Percentiles rank a stretch among this genome's conserved stretches.
Conservation (phyloP, 2,888 invertebrate species). For the Chloroclystis v-ata region DNA sequence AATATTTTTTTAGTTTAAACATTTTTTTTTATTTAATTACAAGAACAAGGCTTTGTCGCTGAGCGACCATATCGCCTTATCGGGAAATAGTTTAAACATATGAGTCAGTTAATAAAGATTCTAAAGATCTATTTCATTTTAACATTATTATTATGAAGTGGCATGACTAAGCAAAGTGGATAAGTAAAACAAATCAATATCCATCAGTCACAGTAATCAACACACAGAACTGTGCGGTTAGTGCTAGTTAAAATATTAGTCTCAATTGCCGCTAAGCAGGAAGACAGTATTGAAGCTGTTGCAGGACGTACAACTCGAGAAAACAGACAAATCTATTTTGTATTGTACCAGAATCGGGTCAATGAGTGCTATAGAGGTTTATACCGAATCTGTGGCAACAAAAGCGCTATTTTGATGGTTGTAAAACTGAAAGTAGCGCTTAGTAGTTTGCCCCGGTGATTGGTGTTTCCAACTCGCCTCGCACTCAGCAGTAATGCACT, state of each 20-base stretch:
- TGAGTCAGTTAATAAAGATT: no score
- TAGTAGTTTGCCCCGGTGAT: conserved; percentile 30
- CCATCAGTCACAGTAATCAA: conserved; percentile 7
- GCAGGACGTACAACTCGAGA: conserved; percentile 21
- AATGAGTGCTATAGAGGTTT: conserved; percentile 8
- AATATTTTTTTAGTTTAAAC: no score
- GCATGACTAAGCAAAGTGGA: no score
- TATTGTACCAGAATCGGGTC: conserved; percentile 19
- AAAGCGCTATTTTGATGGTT: conserved; percentile 21
- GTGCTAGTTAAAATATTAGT: conserved; percentile 19
- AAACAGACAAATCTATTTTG: conserved; percentile 27
- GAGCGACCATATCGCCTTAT: no score
- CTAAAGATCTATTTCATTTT: no score
- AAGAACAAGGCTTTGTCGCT: no score
- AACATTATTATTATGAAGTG: no score
- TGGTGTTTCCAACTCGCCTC: conserved; percentile 31
- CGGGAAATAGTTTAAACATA: no score
- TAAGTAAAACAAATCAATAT: conserved; percentile 13
- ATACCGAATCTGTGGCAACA: conserved; percentile 9
- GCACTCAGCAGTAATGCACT: conserved; percentile 36
- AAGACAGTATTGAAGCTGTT: conserved; percentile 34
- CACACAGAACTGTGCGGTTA: conserved; percentile 3
- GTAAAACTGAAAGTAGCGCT: conserved; percentile 22
- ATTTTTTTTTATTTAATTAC: no score
- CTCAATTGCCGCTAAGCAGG: conserved; percentile 41